Evolutionary conservation across 1,140 invertebrate genomes (phyloP).

Genomic region (Bombus waltoni): DNA sequence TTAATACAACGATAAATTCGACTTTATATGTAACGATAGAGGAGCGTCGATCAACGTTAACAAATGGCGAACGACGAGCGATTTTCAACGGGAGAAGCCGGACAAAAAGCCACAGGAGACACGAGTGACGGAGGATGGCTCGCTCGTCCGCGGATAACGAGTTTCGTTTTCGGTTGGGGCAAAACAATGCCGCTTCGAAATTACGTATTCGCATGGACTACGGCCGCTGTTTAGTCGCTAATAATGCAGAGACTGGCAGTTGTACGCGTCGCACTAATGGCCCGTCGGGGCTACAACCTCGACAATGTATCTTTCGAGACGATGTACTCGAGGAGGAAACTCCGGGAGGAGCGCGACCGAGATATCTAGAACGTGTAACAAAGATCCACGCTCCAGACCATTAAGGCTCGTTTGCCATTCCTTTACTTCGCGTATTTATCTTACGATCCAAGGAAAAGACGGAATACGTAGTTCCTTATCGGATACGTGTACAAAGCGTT

Average conservation of each 20-base stretch:
- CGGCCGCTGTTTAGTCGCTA: constrained; percentile 44
- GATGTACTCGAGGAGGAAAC: constrained; percentile 16
- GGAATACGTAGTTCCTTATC: constrained; percentile 50
- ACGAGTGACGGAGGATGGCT: too few relatives aligned
- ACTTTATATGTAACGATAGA: too few relatives aligned
- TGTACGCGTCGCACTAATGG: constrained; percentile 58
- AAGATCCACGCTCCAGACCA: constrained; percentile 36
- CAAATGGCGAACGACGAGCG: not conserved
- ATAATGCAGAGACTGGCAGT: constrained; percentile 57
- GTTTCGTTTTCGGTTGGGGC: not conserved
- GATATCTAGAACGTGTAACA: constrained; percentile 47
- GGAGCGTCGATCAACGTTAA: not conserved
- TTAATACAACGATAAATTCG: too few relatives aligned
- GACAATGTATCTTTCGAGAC: constrained; percentile 50
- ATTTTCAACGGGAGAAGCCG: not conserved
- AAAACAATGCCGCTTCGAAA: constrained; percentile 45
- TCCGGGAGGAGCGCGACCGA: not conserved
- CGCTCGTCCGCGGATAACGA: not conserved
- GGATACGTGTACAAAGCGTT: constrained; percentile 51
- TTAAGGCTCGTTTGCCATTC: constrained; percentile 54
- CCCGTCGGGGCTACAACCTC: constrained; percentile 46
- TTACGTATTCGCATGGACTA: constrained; percentile 62
- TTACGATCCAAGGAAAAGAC: constrained; percentile 37
- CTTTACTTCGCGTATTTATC: constrained; percentile 34
- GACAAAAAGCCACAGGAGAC: not conserved